A percentile compares a stretch with the other conserved stretches of the same genome.
Evolutionary conservation across 1,140 invertebrate species (phyloP).

Genomic region (Zaprionus taronus): DNA sequence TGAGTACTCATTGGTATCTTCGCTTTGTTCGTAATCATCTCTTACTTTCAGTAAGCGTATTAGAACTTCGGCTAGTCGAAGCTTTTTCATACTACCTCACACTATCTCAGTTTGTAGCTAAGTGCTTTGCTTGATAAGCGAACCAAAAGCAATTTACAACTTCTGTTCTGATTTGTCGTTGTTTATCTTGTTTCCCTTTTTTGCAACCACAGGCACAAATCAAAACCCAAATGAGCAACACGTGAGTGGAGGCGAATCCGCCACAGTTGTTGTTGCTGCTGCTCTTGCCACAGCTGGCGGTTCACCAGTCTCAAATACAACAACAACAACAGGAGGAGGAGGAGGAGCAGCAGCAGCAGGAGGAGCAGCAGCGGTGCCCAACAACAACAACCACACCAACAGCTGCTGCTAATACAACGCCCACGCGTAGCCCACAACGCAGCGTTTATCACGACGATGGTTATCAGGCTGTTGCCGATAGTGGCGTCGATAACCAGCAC

Average conservation of each 20-base stretch:
- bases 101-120: background rate
- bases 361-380: background rate
- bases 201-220: conserved; percentile 70
- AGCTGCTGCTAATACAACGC: conserved; percentile 42
- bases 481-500: conserved; percentile 43
- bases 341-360: background rate
- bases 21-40: background rate
- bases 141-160: conserved; percentile 21
- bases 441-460: conserved; percentile 72
- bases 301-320: conserved; percentile 54
- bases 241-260: conserved; percentile 58
- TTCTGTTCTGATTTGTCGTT: background rate
- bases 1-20: background rate
- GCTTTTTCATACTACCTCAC: background rate
- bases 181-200: conserved; percentile 19
- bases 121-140: conserved; percentile 2
- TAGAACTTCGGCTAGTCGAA: conserved; percentile 1
- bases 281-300: conserved; percentile 43
- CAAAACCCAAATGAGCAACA: conserved; percentile 79
- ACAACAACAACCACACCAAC: conserved; percentile 1
- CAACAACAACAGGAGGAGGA: conserved; percentile 36
- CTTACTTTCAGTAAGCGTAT: background rate
- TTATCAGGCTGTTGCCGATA: conserved; percentile 65
- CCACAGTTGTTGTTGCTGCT: conserved; percentile 45
- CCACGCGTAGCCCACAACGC: conserved; percentile 70